Evolutionary conservation across 2,888 invertebrate species (phyloP).

Genomic region (Drosophila affinis): DNA sequence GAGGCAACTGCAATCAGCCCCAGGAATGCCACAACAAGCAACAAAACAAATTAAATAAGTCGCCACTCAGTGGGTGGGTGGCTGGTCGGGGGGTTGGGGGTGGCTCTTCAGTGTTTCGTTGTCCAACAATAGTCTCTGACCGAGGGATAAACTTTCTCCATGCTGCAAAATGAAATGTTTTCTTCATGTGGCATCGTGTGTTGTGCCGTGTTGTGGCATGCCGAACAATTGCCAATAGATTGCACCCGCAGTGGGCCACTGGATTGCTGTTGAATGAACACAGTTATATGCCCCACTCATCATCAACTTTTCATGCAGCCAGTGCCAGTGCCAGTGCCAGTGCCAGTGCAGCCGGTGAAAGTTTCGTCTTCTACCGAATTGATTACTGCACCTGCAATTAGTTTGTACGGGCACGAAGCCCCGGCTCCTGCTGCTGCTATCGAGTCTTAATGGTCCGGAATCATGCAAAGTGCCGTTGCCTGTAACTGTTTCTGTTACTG

Average conservation of each 20-base stretch:
- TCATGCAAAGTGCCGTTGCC: conserved; percentile 61
- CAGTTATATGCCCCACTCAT: conserved; percentile 4
- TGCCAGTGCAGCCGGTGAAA: conserved; percentile 25
- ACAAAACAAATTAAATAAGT: conserved; percentile 45
- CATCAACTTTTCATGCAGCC: conserved; percentile 28
- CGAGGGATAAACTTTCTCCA: conserved; percentile 26
- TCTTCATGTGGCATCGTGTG: conserved; percentile 35
- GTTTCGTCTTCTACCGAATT: conserved; percentile 36
- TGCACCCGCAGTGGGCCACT: conserved; percentile 15
- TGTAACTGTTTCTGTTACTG: conserved; percentile 9
- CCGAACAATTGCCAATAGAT: conserved; percentile 44
- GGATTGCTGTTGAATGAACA: neutral
- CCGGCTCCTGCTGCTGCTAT: conserved; percentile 6
- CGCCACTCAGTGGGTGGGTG: conserved; percentile 16
- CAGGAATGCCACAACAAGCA: conserved; percentile 32
- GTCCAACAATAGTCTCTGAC: conserved; percentile 33
- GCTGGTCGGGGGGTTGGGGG: no score
- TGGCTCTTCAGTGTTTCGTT: neutral
- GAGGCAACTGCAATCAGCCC: conserved; percentile 17
- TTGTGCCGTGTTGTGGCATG: conserved; percentile 19
- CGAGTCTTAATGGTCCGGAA: conserved; percentile 62
- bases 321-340: no score
- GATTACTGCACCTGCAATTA: conserved; percentile 48
- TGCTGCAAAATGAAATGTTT: conserved; percentile 23
- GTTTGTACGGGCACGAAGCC: conserved; percentile 33